Evolutionary conservation across 1,140 invertebrate species (phyloP).

Genomic region (Drosophila pallidifrons): DNA sequence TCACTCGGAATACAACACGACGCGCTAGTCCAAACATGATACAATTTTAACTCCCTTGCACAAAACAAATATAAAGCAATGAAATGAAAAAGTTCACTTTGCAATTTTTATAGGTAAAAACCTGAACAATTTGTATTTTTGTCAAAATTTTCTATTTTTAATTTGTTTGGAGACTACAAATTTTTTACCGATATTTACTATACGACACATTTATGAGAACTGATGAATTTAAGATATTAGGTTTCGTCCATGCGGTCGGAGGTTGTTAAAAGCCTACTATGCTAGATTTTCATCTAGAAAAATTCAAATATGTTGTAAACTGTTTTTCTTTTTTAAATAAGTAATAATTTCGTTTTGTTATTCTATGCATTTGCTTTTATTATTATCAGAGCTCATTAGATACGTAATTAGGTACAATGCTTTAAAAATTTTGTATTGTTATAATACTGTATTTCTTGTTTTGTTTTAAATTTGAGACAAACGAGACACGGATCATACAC

Average conservation of each 20-base stretch:
- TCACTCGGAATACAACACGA: slow-evolving; percentile 36
- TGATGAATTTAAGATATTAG: background rate
- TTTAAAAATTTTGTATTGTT: slow-evolving; percentile 41
- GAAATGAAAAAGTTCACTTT: background rate
- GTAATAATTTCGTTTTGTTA: background rate
- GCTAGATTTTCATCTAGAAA: background rate
- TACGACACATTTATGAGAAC: slow-evolving; percentile 50
- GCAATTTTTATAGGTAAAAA: slow-evolving; percentile 31
- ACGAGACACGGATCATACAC: slow-evolving; percentile 51
- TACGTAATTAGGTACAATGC: slow-evolving; percentile 73
- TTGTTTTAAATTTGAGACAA: slow-evolving; percentile 58
- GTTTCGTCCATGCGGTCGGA: background rate
- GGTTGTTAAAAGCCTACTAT: slow-evolving; percentile 33
- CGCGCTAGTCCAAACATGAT: slow-evolving; percentile 66
- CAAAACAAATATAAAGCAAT: no score
- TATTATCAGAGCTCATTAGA: slow-evolving; percentile 39
- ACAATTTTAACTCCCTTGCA: no score
- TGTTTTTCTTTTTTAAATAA: background rate
- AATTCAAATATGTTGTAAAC: background rate
- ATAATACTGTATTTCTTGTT: slow-evolving; percentile 56
- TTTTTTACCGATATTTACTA: slow-evolving; percentile 59
- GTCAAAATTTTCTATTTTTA: slow-evolving; percentile 8
- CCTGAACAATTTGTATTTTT: slow-evolving; percentile 12
- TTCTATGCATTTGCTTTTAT: slow-evolving; percentile 32
- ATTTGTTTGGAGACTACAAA: slow-evolving; percentile 50